Conservation (phyloP, 2,888 invertebrate species). For the Biston stratarius region DNA sequence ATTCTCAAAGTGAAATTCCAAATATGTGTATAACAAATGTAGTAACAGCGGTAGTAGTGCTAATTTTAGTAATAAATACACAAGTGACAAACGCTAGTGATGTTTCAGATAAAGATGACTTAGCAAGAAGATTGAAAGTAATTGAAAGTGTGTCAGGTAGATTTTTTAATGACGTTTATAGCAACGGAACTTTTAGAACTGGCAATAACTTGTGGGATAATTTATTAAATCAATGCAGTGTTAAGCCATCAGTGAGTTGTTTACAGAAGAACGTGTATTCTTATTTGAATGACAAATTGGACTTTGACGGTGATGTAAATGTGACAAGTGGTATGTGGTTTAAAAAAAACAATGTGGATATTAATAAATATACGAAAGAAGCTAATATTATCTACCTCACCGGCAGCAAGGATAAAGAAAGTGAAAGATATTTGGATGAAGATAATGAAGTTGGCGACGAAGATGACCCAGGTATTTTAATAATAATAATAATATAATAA, state of each 20-base stretch:
- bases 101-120: slow-evolving; percentile 59
- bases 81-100: slow-evolving; percentile 54
- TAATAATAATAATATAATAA: background rate
- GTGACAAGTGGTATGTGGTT: slow-evolving; percentile 88
- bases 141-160: slow-evolving; percentile 71
- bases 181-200: slow-evolving; percentile 81
- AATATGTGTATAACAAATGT: slow-evolving; percentile 49
- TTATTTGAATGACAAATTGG: slow-evolving; percentile 90
- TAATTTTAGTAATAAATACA: slow-evolving; percentile 63
- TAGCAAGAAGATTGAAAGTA: slow-evolving; percentile 67
- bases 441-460: slow-evolving; percentile 74
- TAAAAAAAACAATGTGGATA: slow-evolving; percentile 88
- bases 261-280: slow-evolving; percentile 91
- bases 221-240: slow-evolving; percentile 90
- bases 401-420: slow-evolving; percentile 63
- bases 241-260: slow-evolving; percentile 89
- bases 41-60: slow-evolving; percentile 57
- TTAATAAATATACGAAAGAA: slow-evolving; percentile 84
- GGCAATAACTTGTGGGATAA: slow-evolving; percentile 91
- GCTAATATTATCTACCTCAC: slow-evolving; percentile 81
- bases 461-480: slow-evolving; percentile 67
- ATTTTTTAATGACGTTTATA: slow-evolving; percentile 73
- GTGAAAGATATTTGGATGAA: slow-evolving; percentile 65
- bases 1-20: slow-evolving; percentile 28
- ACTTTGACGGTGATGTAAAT: slow-evolving; percentile 88